Percentiles rank a stretch among this genome's conserved stretches.
Evolutionary conservation across 2,113 vertebrate genomes (phyloP).

Genomic region (Myiopsitta monachus): DNA sequence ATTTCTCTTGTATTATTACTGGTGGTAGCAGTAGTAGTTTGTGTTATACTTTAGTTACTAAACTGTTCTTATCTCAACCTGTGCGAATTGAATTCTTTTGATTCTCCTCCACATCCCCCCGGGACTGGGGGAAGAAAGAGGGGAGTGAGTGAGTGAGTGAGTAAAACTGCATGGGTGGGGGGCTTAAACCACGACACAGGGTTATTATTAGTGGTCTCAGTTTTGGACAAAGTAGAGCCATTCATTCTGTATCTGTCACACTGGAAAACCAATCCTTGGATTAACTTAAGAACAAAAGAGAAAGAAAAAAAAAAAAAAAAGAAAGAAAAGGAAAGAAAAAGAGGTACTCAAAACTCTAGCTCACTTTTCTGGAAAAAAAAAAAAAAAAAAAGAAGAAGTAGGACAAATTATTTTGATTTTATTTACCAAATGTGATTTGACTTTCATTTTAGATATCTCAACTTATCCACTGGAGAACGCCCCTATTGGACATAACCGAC

Average conservation of each 20-base stretch:
- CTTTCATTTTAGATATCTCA: conserved; percentile 77
- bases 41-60: too few relatives aligned
- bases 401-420: neutral
- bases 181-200: too few relatives aligned
- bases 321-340: neutral
- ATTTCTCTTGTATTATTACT: too few relatives aligned
- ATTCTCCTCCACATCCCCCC: too few relatives aligned
- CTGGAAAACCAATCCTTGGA: neutral
- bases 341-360: neutral
- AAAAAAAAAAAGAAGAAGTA: neutral
- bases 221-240: neutral
- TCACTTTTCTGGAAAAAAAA: neutral
- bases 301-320: too few relatives aligned
- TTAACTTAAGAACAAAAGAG: neutral
- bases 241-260: neutral
- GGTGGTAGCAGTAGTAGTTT: too few relatives aligned
- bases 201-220: neutral
- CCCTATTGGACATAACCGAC: conserved; percentile 93
- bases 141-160: too few relatives aligned
- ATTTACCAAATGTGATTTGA: neutral
- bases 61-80: too few relatives aligned
- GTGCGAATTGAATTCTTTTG: too few relatives aligned
- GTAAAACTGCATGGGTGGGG: too few relatives aligned
- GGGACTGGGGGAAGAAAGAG: too few relatives aligned
- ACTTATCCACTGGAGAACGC: conserved; percentile 91